Evolutionary conservation across 2,797 vertebrate species (phyloP), one percentile per base, ranked within the genome.

Genomic region (Tachyglossus aculeatus): DNA sequence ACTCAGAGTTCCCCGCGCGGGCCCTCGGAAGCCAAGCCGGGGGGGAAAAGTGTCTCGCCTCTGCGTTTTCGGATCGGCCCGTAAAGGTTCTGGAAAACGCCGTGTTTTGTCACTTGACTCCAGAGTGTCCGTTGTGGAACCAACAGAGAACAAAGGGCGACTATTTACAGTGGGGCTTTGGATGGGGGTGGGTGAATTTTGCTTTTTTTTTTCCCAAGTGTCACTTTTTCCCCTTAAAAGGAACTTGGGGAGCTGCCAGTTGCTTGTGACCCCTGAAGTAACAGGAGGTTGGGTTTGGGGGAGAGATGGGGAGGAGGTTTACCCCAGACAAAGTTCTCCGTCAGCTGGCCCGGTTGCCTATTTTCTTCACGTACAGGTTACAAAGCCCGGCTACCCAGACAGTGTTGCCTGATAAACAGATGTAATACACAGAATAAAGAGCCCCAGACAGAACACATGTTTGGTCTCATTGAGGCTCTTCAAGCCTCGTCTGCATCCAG

Each of bases 391-490:
- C 37, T 80, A 54, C 53, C 72, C 86, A 90, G 88, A 86, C 80
- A 84, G 82, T 86, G 83, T 82, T 86, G 88, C 83, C 88, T 87
- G 86, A 86, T 84, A 89, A 90, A 85, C 86, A 90, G 89, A 91
- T 90, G 88, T 89, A 91, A 83, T 71, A 60, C 83, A 88, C 84
- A 84, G 87, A 91, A 90, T 88, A 84, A 87, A 82, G 19, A 89
- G 89, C 87, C 85, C 61, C 87, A 89, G 90, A 89, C 88, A 88
- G 88, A 82, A 89, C 88, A 88, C 88, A 89, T 88, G 89, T 83
- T 88, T 85, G 80, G 78, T 79, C 86, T 87, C 78, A 86, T 86
- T 88, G 85, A 89, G 82, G 81, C 86, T 85, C 88, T 88, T 86
- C 88, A n/a, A 87, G 78, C 88, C 69, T 78, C 74, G 86, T 87